Evolutionary conservation across 2,888 invertebrate genomes (phyloP).

Genomic region (Drosophila setosimentum): DNA sequence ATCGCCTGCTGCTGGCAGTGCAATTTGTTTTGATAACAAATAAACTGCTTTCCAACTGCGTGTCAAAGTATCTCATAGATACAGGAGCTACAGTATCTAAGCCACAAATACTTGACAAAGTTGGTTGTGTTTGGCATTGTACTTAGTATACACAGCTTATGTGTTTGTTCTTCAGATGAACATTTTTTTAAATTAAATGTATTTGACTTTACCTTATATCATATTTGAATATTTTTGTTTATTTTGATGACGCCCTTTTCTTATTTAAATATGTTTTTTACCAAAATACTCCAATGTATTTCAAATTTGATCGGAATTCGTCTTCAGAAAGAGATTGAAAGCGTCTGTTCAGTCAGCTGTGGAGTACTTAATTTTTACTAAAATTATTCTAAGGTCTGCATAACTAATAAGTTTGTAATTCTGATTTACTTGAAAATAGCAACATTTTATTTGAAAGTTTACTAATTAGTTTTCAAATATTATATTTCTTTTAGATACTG

Average conservation of each 20-base stretch:
- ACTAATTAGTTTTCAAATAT: background rate
- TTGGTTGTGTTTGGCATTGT: background rate
- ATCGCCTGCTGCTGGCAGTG: constrained; percentile 57
- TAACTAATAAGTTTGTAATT: background rate
- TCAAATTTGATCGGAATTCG: background rate
- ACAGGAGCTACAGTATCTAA: constrained; percentile 3
- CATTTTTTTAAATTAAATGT: background rate
- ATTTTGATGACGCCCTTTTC: background rate
- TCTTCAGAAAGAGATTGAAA: background rate
- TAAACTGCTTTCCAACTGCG: constrained; percentile 36
- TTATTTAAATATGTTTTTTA: background rate
- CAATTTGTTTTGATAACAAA: constrained; percentile 75
- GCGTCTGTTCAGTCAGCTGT: background rate
- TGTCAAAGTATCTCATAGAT: constrained; percentile 38
- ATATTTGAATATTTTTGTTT: background rate
- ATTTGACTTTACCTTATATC: background rate
- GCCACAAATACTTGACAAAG: background rate
- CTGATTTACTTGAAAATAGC: background rate
- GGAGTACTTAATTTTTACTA: background rate
- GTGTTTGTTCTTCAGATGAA: background rate
- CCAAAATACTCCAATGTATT: background rate
- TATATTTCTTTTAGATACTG: background rate
- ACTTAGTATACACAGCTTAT: background rate
- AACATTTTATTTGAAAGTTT: background rate
- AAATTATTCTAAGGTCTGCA: background rate